Evolutionary conservation across 2,797 vertebrate genomes (phyloP).

Genomic region (Crocidura indochinensis): DNA sequence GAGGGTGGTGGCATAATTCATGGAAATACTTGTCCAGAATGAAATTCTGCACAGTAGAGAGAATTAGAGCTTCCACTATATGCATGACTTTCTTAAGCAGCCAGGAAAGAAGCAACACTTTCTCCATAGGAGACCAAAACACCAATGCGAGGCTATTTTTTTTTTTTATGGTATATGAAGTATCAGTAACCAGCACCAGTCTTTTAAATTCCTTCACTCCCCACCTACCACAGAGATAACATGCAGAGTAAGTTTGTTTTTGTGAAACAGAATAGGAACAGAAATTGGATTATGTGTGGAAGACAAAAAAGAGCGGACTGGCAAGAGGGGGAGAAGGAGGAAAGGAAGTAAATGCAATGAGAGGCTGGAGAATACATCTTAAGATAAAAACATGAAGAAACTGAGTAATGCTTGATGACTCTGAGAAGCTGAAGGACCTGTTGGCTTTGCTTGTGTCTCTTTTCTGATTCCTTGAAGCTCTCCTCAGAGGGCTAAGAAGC

Average conservation of each 20-base stretch:
- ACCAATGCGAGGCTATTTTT: background rate
- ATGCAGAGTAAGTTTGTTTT: too few species aligned
- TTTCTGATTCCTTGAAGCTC: too few species aligned
- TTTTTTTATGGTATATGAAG: slow-evolving; percentile 20
- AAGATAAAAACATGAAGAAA: background rate
- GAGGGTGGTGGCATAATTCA: too few species aligned
- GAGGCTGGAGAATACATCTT: background rate
- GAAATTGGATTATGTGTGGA: background rate
- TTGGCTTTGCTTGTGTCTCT: too few species aligned
- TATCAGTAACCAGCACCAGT: background rate
- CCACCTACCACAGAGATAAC: too few species aligned
- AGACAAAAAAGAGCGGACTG: background rate
- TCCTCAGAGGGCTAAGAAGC: too few species aligned
- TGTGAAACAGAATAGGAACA: background rate
- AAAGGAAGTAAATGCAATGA: background rate
- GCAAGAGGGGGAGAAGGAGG: background rate
- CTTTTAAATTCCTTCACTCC: background rate
- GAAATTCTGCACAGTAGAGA: background rate
- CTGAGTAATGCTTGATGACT: too few species aligned
- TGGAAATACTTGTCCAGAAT: background rate
- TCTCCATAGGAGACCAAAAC: background rate
- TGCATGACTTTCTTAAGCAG: too few species aligned
- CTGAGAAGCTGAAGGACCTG: too few species aligned
- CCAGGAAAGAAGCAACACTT: background rate
- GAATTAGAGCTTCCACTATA: background rate